Base-by-base conservation (phyloP, 2,113 vertebrate species). In the Vicugna pacos region DNA sequence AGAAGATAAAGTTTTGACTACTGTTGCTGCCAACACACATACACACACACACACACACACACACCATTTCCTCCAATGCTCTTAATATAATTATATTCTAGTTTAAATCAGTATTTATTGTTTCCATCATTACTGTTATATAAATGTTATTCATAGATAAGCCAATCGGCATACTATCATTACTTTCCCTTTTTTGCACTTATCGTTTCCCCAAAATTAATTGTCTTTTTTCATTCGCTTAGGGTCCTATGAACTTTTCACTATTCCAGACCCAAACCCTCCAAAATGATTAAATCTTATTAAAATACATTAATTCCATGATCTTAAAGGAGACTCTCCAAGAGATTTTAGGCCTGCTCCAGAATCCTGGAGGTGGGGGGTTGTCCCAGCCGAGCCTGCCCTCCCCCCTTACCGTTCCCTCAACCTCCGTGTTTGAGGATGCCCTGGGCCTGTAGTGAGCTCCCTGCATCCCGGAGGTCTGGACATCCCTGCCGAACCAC, bases 161-260 rank as follows among this genome's bases (percentile, higher is more conserved):
- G 46, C 5, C 11, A 22, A 13, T 28, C 46, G 62, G 58, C 26
- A 81, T 0, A 35, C 2, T 54, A 52, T 17, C 30, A 24, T 75
- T 52, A 50, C n/a, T 77, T 90, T 76, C 67, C 15, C 32, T 87
- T 65, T 96, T 48, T 56, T 26, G 32, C 24, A 79, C 65, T 77
- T 42, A 56, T 70, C 32, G 9, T 73, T 48, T 64, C 69, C 16
- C 54, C 8, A 6, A 88, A 77, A 30, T 54, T n/a, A 30, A 52
- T 30, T 50, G 48, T n/a, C 79, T 81, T 48, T 75, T 92, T 95
- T 73, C 14, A 60, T 65, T 89, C 89, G 16, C 48, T 80, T 75
- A 50, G 38, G 48, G 90, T 90, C 46, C 15, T 67, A 69, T 20
- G 42, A 81, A 81, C 22, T 91, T 54, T 54, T 13, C 42, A 54